Conservation (phyloP, 2,113 vertebrate species). For the Rhinopomastus cyanomelas region DNA sequence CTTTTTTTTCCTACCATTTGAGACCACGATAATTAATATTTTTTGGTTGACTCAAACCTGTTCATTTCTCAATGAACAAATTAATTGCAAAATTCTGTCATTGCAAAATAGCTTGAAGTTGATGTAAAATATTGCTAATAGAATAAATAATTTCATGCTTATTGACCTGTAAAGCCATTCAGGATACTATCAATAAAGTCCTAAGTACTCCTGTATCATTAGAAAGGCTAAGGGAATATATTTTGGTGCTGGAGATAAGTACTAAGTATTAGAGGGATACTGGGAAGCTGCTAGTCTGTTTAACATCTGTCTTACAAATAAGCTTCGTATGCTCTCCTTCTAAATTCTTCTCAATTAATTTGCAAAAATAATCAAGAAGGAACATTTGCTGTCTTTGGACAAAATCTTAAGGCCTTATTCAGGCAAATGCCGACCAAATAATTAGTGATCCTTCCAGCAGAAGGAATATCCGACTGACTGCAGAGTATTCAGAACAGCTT, state of each 20-base stretch:
- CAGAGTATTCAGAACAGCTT: constrained; percentile 10
- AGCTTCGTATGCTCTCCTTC: constrained; percentile 67
- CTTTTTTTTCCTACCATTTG: background rate
- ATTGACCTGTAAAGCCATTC: constrained; percentile 2
- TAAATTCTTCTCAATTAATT: constrained; percentile 64
- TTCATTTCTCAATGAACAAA: background rate
- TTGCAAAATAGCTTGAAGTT: background rate
- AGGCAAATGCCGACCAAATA: constrained; percentile 21
- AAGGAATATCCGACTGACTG: background rate
- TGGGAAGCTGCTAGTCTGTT: constrained; percentile 64
- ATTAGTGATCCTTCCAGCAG: constrained; percentile 47
- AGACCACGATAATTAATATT: background rate
- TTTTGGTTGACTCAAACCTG: background rate
- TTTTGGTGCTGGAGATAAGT: constrained; percentile 64
- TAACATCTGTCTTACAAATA: constrained; percentile 73
- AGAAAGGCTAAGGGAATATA: constrained; percentile 50
- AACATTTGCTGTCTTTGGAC: constrained; percentile 57
- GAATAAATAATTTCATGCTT: constrained; percentile 16
- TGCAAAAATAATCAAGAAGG: constrained; percentile 60
- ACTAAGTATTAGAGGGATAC: constrained; percentile 68
- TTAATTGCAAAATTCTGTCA: background rate
- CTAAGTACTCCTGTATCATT: constrained; percentile 21
- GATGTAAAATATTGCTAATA: constrained; percentile 1
- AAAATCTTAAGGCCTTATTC: constrained; percentile 52
- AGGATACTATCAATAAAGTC: constrained; percentile 14